Evolutionary conservation across 1,140 invertebrate species (phyloP), one percentile per base, ranked within the genome.

Genomic region (Luehdorfia chinensis): DNA sequence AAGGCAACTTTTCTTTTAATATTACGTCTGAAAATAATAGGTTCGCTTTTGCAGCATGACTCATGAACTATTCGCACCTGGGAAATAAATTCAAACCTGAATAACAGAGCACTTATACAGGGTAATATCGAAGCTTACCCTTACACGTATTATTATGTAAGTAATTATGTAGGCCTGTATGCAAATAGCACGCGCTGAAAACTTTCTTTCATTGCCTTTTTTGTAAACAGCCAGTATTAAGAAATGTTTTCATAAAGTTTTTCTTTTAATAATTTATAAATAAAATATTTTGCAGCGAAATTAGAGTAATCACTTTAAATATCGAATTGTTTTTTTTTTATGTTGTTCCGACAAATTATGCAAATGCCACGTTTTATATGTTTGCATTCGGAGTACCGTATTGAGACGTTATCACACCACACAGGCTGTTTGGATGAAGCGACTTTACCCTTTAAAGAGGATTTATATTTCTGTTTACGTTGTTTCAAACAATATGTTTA

Each of bases 381-480:
- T 15, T 15, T 33, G 31, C 13, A 25, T 27, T 12, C 13, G 27
- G 12, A 21, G 3, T 27, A 21, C n/a, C 18, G 33, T 23, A 39
- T 27, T 6, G 25, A 2, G 18, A 12, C 37, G 19, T 41, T 41
- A 41, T 41, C 37, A 14, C 8, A 2, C 1, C 23, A 18, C 13
- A 41, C 37, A 41, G 21, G 11, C 14, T 43, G 25, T 30, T 28
- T 28, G 39, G 6, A 37, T 19, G 12, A 28, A 43, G 25, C 25
- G n/a, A 16, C 5, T 28, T n/a, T 28, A 30, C 39, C 13, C 25
- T 43, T 11, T 39, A 25, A 27, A 43, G 39, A 16, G 25, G 39
- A 43, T 43, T 43, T 28, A 43, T 13, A 16, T 43, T 37, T 36
- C n/a, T n/a, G n/a, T n/a, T n/a, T n/a, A n/a, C n/a, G n/a, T n/a